Evolutionary conservation across 2,797 vertebrate genomes (phyloP), one percentile per base, ranked within the genome.

Genomic region (Propithecus perrieri): DNA sequence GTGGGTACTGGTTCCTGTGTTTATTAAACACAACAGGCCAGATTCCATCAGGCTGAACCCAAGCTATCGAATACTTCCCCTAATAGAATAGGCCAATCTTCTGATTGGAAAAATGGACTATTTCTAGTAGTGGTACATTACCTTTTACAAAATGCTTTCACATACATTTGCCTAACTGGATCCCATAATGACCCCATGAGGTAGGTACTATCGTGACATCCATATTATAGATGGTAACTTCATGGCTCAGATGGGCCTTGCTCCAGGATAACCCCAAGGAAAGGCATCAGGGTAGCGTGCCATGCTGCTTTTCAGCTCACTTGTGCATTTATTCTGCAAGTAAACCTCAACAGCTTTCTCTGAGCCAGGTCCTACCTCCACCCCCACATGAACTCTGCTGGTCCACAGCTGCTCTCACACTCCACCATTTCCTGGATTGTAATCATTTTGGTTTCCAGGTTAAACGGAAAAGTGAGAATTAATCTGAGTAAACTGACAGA

Each of bases 111-210:
- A 38, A 75, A 38, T 80, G 0, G 69, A 28, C 18, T 14, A 53
- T 74, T 76, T 90, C 55, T 76, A 90, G 74, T 0, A 0, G 84
- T 0, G 0, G 75, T 17, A 11, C 53, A 85, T 91, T n/a, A 72
- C 28, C 18, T 38, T 72, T 93, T 33, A 93, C 53, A 78, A 89
- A 94, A 53, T 9, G 48, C 35, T 79, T 72, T 86, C 53, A 53
- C 0, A 12, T 3, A 38, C 18, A 30, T 12, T 38, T 69, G 41
- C 53, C 24, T 59, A 46, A 84, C n/a, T 3, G n/a, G 80, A 72
- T 43, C 9, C 50, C 8, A 28, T 33, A 55, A 33, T 1, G 5
- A 55, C 13, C 30, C 55, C 75, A 53, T 0, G 11, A 84, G 46
- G 76, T 2, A 30, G 22, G 28, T 20, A 63, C 22, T 55, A 24